Evolutionary conservation across 2,113 vertebrate species (phyloP), one percentile per base, ranked within the genome.

Genomic region (Aphyosemion australe): DNA sequence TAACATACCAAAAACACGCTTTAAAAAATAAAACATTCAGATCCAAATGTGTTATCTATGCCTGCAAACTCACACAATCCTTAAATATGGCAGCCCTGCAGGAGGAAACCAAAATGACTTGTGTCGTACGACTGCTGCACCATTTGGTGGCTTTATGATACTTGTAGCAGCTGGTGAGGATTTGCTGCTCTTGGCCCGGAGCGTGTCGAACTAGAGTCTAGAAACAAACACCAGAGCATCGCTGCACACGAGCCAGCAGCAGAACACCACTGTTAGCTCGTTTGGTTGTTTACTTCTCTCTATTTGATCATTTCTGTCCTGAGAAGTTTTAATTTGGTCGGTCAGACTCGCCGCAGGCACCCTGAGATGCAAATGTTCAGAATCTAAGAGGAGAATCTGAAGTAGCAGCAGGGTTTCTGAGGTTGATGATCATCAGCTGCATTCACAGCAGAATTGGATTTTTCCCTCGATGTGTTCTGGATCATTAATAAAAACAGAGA

Each of bases 141-240:
- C 1, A 18, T 54, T 19, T n/a, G 61, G 16, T 58, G 45, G 19
- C n/a, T 49, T 72, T 53, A 61, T 46, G 55, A 54, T 12, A 26
- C 61, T 15, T 48, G 26, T 7, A 65, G 75, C 14, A 74, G 67
- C 68, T 69, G 65, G 34, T 72, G 53, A 60, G 54, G 68, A 69
- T 63, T 42, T 55, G 69, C 63, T 51, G 58, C 53, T 56, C 60
- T 72, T 1, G 46, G 52, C 68, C 52, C 13, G 0, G 57, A 69
- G 56, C 3, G 6, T 15, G 12, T 37, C 34, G 6, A n/a, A n/a
- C n/a, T n/a, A n/a, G n/a, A 37, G 9, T 37, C 7, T 8, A 37
- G 34, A 37, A 8, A 7, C 34, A 37, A 37, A 26, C 26, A 26
- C 5, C 26, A 2, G 26, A 26, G 26, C 34, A 37, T 37, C 34